These are phyloP conservation scores for Celastrina argiolus DNA, from an alignment of 2,888 invertebrate genomes.

Conservation along the genomic window DNA sequence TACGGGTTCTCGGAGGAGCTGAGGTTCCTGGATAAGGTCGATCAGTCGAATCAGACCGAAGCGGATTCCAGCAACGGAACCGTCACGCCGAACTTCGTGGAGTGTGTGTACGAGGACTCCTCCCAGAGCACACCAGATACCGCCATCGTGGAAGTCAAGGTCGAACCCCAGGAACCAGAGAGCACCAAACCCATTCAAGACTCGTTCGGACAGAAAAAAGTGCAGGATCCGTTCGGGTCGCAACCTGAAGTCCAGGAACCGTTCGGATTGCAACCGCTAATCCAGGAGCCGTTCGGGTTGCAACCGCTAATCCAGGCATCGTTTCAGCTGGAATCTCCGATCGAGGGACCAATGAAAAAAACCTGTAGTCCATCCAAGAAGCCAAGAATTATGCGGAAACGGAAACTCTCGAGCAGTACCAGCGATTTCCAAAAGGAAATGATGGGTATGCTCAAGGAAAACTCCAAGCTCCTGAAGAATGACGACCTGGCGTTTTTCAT, in stretches of 20 bases:
- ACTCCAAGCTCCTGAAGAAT: not conserved
- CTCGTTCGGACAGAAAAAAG: too few relatives aligned
- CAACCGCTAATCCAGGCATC: not conserved
- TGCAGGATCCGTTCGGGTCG: not conserved
- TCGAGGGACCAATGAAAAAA: not conserved
- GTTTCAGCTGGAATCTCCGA: not conserved
- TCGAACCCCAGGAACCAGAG: not conserved
- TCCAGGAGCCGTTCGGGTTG: not conserved
- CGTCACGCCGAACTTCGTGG: not conserved
- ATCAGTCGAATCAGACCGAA: not conserved
- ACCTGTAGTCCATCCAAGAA: not conserved
- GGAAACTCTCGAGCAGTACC: not conserved
- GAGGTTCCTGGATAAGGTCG: not conserved
- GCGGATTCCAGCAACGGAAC: not conserved
- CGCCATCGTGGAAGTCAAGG: not conserved
- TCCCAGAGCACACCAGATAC: not conserved
- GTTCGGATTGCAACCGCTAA: not conserved
- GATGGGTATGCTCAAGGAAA: not conserved
- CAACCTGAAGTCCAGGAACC: not conserved
- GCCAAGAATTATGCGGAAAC: not conserved
- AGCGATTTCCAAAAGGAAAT: not conserved
- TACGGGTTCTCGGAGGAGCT: not conserved
- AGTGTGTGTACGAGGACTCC: not conserved
- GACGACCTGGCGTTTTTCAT: conserved; percentile 19
- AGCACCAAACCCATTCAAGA: not conserved